Evolutionary conservation across 2,797 vertebrate genomes (phyloP).

Genomic region (Pseudomugil tenellus): DNA sequence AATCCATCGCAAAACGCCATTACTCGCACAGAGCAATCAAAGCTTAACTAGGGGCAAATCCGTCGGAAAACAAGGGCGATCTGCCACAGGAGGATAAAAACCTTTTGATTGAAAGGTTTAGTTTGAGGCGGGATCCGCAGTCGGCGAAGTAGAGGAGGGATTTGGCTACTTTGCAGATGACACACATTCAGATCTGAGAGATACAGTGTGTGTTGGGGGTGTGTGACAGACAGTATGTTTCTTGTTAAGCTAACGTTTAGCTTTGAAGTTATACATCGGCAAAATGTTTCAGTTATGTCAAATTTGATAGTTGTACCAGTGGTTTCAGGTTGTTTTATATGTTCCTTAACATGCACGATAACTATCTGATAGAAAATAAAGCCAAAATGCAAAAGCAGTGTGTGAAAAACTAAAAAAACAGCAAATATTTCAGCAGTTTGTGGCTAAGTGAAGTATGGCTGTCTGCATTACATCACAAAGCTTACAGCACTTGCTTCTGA

Average conservation of each 20-base stretch:
- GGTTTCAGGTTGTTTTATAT: too few relatives aligned
- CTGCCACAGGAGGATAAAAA: slow-evolving; percentile 63
- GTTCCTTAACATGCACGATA: not conserved
- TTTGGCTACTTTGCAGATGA: slow-evolving; percentile 47
- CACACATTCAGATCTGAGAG: slow-evolving; percentile 10
- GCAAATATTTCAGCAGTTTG: too few relatives aligned
- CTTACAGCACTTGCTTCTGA: too few relatives aligned
- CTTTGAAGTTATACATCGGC: not conserved
- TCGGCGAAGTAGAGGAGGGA: slow-evolving; percentile 37
- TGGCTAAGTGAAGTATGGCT: too few relatives aligned
- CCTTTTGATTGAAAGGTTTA: slow-evolving; percentile 73
- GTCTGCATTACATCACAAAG: too few relatives aligned
- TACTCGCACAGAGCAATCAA: slow-evolving; percentile 63
- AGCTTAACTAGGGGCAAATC: slow-evolving; percentile 73
- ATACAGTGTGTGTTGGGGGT: not conserved
- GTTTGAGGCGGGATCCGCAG: slow-evolving; percentile 58
- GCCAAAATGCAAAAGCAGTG: too few relatives aligned
- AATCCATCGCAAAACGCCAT: slow-evolving; percentile 55
- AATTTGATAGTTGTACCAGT: not conserved
- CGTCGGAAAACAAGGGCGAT: slow-evolving; percentile 63
- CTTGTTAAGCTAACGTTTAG: not conserved
- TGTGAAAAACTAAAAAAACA: too few relatives aligned
- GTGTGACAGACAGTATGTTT: not conserved
- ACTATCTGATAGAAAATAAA: not conserved
- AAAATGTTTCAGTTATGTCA: not conserved